These are phyloP conservation scores for Mnemiopsis leidyi DNA, from an alignment of 37 sponge, comb jelly and placozoan species.

Conservation along the genomic window DNA sequence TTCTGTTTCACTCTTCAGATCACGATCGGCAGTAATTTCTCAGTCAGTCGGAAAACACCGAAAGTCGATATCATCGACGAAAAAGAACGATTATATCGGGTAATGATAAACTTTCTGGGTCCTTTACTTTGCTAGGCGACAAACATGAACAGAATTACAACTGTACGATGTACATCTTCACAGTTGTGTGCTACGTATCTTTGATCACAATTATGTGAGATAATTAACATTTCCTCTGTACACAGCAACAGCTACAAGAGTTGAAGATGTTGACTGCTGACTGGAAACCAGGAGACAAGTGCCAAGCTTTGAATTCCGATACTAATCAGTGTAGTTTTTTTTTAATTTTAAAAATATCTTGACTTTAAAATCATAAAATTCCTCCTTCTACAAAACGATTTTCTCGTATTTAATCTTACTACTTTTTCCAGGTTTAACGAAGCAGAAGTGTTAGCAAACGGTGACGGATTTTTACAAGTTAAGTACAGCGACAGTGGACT, in stretches of 20 bases:
- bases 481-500: neutral
- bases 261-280: slow-evolving; percentile 46
- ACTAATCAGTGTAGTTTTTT: slow-evolving; percentile 36
- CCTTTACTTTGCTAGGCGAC: too few species aligned
- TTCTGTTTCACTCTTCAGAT: too few species aligned
- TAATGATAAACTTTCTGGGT: too few species aligned
- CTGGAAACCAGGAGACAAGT: slow-evolving; percentile 26
- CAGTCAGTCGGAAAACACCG: neutral
- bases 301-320: slow-evolving; percentile 49
- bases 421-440: slow-evolving; percentile 59
- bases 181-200: neutral
- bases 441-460: slow-evolving; percentile 25
- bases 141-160: too few species aligned
- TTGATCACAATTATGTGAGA: neutral
- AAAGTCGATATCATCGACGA: slow-evolving; percentile 64
- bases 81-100: slow-evolving; percentile 30
- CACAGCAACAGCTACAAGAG: slow-evolving; percentile 57
- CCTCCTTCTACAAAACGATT: neutral
- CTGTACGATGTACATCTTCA: neutral
- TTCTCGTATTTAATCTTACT: too few species aligned
- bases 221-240: neutral
- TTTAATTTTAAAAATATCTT: too few species aligned
- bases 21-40: neutral
- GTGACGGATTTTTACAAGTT: slow-evolving; percentile 33
- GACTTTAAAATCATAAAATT: neutral